phyloP scores from a whole-genome alignment of 2,113 vertebrate species.

The Sinocyclocheilus anophthalmus region DNA sequence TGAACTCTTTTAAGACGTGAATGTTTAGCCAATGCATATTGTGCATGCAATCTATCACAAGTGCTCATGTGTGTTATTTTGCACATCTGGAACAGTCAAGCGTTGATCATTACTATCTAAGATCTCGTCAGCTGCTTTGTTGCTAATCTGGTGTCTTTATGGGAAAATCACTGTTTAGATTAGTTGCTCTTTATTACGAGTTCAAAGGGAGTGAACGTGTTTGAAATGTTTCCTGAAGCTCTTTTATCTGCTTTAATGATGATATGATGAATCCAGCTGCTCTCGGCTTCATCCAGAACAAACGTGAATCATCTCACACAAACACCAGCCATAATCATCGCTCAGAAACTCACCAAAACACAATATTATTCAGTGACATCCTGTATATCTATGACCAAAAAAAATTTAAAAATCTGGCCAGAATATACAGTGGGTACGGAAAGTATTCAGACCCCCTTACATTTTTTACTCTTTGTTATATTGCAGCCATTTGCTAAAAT shows the following conservation, averaged over 20 bases:
- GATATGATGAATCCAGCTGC: slow-evolving; percentile 35
- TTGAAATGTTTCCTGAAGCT: slow-evolving; percentile 40
- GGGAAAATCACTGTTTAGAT: slow-evolving; percentile 32
- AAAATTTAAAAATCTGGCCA: no score
- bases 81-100: neutral
- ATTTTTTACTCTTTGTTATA: no score
- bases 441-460: no score
- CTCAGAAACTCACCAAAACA: neutral
- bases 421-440: no score
- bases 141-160: neutral
- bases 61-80: no score
- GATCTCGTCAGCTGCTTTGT: neutral
- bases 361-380: neutral
- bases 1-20: no score
- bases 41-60: no score
- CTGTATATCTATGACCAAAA: no score
- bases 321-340: neutral
- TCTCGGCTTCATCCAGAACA: slow-evolving; percentile 29
- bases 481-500: no score
- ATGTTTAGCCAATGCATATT: no score
- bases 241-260: slow-evolving; percentile 49
- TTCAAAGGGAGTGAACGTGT: slow-evolving; percentile 22
- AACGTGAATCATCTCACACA: slow-evolving; percentile 9
- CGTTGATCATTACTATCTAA: neutral
- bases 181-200: slow-evolving; percentile 35